Conservation (phyloP, 2,888 invertebrate species). For the Geophilus truncorum region DNA sequence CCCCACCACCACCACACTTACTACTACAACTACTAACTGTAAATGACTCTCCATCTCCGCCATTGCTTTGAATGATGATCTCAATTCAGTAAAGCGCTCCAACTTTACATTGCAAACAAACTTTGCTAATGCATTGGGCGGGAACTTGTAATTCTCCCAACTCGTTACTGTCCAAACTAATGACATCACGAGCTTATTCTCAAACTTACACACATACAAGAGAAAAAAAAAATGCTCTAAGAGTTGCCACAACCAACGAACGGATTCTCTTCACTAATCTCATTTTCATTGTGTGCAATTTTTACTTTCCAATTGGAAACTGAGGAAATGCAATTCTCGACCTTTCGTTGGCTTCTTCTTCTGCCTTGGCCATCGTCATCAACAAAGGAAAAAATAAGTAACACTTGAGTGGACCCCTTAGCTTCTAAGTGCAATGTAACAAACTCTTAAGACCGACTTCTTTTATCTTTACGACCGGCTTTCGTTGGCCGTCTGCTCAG, state of each 20-base stretch:
- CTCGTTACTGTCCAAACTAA: conserved; percentile 25
- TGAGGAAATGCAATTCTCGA: not conserved
- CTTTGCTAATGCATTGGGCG: conserved; percentile 17
- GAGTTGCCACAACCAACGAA: not conserved
- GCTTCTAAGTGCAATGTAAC: conserved; percentile 14
- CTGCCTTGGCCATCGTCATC: not conserved
- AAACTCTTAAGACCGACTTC: not conserved
- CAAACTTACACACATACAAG: not conserved
- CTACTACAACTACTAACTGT: not conserved
- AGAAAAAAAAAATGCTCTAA: not conserved
- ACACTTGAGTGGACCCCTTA: conserved; percentile 4
- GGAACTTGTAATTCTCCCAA: conserved; percentile 3
- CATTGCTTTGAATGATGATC: not conserved
- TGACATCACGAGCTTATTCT: not conserved
- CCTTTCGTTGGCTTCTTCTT: not conserved
- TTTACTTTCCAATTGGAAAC: not conserved
- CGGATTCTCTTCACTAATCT: not conserved
- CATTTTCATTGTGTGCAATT: not conserved
- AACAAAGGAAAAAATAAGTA: not conserved
- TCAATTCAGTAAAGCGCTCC: not conserved
- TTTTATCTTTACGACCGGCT: conserved; percentile 11
- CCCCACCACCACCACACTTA: not conserved
- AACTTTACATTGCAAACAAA: not conserved
- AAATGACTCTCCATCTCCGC: not conserved
- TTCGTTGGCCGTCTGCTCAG: not conserved